Conservation (phyloP, 2,888 invertebrate species). For the Saturnia pavonia region DNA sequence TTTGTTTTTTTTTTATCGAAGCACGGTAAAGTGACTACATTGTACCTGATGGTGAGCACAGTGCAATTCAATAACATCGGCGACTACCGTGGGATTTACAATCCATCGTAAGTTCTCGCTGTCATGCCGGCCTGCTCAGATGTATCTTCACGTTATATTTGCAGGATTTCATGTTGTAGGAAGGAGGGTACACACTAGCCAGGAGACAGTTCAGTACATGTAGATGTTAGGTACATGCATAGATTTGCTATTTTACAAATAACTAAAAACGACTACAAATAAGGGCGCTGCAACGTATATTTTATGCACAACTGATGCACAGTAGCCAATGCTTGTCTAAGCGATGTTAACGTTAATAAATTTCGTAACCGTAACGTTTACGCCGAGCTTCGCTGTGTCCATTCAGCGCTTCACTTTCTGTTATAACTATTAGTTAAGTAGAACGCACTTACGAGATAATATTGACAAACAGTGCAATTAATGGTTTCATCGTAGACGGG, state of each 20-base stretch:
- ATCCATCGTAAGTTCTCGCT: too few species aligned
- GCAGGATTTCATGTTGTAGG: too few species aligned
- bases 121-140: too few species aligned
- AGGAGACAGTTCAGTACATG: too few species aligned
- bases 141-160: too few species aligned
- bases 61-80: too few species aligned
- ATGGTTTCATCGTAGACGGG: conserved; percentile 33
- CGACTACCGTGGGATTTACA: too few species aligned
- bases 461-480: conserved; percentile 44
- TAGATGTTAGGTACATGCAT: neutral
- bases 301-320: neutral
- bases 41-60: too few species aligned
- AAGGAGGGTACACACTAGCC: too few species aligned
- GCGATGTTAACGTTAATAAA: neutral
- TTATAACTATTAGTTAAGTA: conserved; percentile 27
- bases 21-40: too few species aligned
- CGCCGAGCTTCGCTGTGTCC: neutral
- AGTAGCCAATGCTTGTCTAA: neutral
- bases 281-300: neutral
- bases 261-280: neutral
- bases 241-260: neutral
- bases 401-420: conserved; percentile 10
- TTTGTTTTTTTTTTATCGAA: too few species aligned
- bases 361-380: conserved; percentile 2
- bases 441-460: conserved; percentile 41